These are phyloP conservation scores for Drosophila antonietae DNA, from an alignment of 2,888 invertebrate species.

Conservation along the genomic window DNA sequence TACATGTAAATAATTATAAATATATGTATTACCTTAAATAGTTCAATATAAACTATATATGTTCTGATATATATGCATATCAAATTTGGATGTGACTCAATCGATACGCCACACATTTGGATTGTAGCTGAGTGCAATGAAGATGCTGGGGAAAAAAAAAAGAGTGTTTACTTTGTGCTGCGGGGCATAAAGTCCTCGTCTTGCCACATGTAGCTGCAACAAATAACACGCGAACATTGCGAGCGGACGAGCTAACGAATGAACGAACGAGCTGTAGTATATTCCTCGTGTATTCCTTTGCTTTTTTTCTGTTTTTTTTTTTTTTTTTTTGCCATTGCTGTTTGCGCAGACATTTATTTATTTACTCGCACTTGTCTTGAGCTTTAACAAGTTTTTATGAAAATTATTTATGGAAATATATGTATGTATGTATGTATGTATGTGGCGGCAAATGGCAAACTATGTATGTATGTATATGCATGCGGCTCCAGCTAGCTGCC, in stretches of 20 bases:
- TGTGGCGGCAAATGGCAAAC: constrained; percentile 1
- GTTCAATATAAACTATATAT: background rate
- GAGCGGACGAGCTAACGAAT: background rate
- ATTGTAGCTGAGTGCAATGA: constrained; percentile 30
- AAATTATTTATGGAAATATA: constrained; percentile 67
- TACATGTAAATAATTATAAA: too few relatives aligned
- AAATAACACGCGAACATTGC: constrained; percentile 3
- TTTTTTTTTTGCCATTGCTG: background rate
- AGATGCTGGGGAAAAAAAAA: constrained; percentile 44
- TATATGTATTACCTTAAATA: too few relatives aligned
- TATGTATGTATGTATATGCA: background rate
- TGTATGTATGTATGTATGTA: background rate
- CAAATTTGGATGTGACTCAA: background rate
- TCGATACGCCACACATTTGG: constrained; percentile 16
- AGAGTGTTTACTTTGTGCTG: constrained; percentile 62
- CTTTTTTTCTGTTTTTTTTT: background rate
- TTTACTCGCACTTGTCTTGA: constrained; percentile 58
- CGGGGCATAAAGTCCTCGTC: constrained; percentile 55
- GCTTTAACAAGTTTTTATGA: constrained; percentile 68
- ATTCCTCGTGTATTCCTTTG: constrained; percentile 8
- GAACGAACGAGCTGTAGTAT: constrained; percentile 3
- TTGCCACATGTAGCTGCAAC: constrained; percentile 35
- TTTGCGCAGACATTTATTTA: constrained; percentile 53
- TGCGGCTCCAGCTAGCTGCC: background rate
- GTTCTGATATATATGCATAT: background rate